These are phyloP conservation scores for Tetragonula clypearis DNA, from an alignment of 1,140 invertebrate genomes.

Conservation along the genomic window DNA sequence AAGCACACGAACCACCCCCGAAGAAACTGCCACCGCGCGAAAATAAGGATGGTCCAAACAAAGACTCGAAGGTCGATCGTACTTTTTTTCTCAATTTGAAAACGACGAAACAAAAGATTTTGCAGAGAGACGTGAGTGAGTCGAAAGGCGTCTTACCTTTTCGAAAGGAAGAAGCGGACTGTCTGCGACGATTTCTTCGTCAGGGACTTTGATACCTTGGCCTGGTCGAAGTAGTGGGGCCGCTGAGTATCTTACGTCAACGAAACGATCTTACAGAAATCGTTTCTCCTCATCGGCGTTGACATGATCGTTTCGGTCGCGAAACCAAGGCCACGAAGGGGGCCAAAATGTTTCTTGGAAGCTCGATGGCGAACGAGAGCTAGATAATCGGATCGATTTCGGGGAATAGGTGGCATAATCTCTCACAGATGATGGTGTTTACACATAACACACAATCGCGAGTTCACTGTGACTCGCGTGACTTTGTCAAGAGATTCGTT, in stretches of 20 bases:
- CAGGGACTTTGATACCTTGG: slow-evolving; percentile 71
- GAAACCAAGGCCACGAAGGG: slow-evolving; percentile 13
- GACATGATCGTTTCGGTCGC: background rate
- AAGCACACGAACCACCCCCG: background rate
- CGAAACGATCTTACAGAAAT: slow-evolving; percentile 34
- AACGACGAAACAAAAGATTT: background rate
- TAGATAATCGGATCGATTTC: background rate
- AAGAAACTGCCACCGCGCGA: background rate
- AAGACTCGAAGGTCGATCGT: background rate
- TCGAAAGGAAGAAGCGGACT: slow-evolving; percentile 68
- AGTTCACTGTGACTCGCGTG: too few relatives aligned
- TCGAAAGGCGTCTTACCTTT: slow-evolving; percentile 68
- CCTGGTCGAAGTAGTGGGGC: slow-evolving; percentile 62
- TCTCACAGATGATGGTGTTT: too few relatives aligned
- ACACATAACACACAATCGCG: too few relatives aligned
- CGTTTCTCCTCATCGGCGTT: slow-evolving; percentile 11
- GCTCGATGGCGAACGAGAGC: background rate
- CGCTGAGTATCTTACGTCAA: slow-evolving; percentile 60
- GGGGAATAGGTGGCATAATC: background rate
- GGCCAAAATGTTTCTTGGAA: slow-evolving; percentile 33
- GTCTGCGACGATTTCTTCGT: slow-evolving; percentile 54
- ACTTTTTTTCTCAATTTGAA: background rate
- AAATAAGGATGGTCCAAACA: background rate
- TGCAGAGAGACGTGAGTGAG: background rate
- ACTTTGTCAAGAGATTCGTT: background rate